Evolutionary conservation across 2,113 vertebrate species (phyloP), one percentile per base, ranked within the genome.

Genomic region (Bothrops jararaca): DNA sequence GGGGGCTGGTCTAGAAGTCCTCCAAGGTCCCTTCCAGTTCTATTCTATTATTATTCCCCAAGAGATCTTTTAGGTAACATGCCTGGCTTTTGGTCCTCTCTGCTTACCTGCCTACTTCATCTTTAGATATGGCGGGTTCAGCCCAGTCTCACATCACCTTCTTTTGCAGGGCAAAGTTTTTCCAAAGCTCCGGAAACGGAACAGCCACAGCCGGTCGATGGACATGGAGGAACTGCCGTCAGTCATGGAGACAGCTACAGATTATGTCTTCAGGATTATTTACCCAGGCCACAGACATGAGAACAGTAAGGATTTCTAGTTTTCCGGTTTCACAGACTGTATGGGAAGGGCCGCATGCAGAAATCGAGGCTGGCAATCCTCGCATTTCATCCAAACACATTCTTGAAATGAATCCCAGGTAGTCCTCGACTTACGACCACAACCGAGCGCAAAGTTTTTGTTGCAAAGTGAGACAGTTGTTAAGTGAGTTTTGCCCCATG

Each of bases 231-330:
- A 98, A 18, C 52, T 92, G 60, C 93, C 96, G 4, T 48, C 23
- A 0, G 98, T 98, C 89, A 95, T 98, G 80, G 98, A 98, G 93
- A 96, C 97, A 1, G 97, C 98, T 54, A 98, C 98, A 0, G 99
- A 99, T 97, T 99, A 99, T 0, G 99, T 99, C 94, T 99, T 99
- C 96, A 98, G 99, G 94, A 99, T 99, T 89, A 98, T 99, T 91
- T 99, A 99, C 95, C 98, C 99, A 0, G 99, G 99, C 91, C 98
- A 99, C 95, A 98, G 97, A 90, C 98, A 99, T 0, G 99, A 99
- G 15, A 98, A 99, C 96, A 99, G 99, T 99, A 98, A 99, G 99
- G 98, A 69, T 93, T 93, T 94, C 92, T 45, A 20, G 3, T n/a
- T 23, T 92, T 95, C 58, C 89, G 94, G 95, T 86, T 57, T 92